These are phyloP conservation scores for Labrus mixtus DNA, from an alignment of 2,113 vertebrate species.

Conservation along the genomic window DNA sequence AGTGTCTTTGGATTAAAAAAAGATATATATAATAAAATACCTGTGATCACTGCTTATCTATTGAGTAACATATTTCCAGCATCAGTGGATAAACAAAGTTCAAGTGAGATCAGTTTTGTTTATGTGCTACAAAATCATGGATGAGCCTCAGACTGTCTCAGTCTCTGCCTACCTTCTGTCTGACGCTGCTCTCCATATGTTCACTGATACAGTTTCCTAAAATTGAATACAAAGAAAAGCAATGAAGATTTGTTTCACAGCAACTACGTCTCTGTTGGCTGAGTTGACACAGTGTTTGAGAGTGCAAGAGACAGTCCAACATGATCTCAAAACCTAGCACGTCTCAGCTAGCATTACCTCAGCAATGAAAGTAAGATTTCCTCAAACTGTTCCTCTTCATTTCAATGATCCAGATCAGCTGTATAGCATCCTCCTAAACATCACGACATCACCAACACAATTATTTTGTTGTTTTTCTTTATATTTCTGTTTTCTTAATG, in stretches of 20 bases:
- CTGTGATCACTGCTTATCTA: not conserved
- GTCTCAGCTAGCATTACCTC: not conserved
- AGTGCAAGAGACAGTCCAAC: too few species aligned
- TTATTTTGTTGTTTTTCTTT: too few species aligned
- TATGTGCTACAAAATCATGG: constrained; percentile 1
- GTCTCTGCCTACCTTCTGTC: constrained; percentile 10
- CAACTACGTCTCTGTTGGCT: not conserved
- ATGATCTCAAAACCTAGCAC: not conserved
- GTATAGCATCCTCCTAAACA: not conserved
- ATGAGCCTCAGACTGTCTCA: constrained; percentile 2
- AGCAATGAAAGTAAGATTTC: not conserved
- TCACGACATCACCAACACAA: not conserved
- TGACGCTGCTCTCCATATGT: constrained; percentile 27
- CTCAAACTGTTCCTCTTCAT: not conserved
- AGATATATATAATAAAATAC: too few species aligned
- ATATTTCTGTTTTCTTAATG: not conserved
- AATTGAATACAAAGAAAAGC: constrained; percentile 13
- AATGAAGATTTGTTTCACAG: not conserved
- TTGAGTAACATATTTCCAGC: not conserved
- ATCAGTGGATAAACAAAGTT: not conserved
- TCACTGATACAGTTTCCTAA: constrained; percentile 7
- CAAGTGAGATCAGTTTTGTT: not conserved
- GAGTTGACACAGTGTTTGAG: not conserved
- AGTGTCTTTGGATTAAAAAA: too few species aligned
- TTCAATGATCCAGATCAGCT: not conserved